A percentile compares a stretch with the other conserved stretches of the same genome.
Evolutionary conservation across 2,113 vertebrate genomes (phyloP).

Genomic region (Pseudopodoces humilis): DNA sequence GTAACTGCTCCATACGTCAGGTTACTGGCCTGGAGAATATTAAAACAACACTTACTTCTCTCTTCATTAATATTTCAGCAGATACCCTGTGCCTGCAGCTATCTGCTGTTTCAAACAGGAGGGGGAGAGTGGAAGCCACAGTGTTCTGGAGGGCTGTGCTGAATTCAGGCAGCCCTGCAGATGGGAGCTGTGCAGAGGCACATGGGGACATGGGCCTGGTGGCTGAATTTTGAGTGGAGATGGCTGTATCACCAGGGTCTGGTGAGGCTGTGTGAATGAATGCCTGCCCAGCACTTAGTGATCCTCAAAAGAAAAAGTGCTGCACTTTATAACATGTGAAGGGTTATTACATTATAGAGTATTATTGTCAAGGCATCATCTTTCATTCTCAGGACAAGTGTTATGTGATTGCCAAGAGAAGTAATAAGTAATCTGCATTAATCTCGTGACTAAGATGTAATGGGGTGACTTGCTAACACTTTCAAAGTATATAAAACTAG

Average conservation of each 20-base stretch:
- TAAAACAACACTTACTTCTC: slow-evolving; percentile 31
- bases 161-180: neutral
- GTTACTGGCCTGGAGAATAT: slow-evolving; percentile 40
- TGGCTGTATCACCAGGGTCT: neutral
- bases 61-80: slow-evolving; percentile 42
- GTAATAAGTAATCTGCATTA: slow-evolving; percentile 65
- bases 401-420: slow-evolving; percentile 60
- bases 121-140: neutral
- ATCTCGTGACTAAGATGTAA: slow-evolving; percentile 57
- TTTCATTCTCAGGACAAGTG: slow-evolving; percentile 57
- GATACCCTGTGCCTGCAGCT: neutral
- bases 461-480: slow-evolving; percentile 52
- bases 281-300: slow-evolving; percentile 48
- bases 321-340: slow-evolving; percentile 49
- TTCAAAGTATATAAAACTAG: slow-evolving; percentile 40
- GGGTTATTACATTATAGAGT: slow-evolving; percentile 57
- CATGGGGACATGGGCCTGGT: accelerated
- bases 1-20: neutral
- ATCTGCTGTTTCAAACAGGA: neutral
- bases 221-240: neutral
- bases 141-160: neutral
- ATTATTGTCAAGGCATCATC: slow-evolving; percentile 65
- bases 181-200: neutral
- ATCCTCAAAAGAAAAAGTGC: slow-evolving; percentile 60
- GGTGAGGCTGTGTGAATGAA: neutral